Base-by-base conservation (phyloP, 2,113 vertebrate species). In the Montifringilla adamsi region DNA sequence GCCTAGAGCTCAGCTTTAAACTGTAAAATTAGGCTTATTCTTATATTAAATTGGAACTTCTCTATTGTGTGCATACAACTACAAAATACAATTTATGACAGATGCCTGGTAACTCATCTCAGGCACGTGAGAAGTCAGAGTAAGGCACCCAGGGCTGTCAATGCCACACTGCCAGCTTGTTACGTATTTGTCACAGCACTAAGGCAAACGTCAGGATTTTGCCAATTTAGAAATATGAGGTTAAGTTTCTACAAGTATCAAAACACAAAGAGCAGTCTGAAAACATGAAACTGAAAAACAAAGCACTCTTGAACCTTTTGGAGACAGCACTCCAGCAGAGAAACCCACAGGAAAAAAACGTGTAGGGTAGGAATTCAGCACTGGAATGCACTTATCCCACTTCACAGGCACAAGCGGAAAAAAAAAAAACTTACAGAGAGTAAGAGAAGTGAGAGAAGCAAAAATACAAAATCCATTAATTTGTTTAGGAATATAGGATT, bases 351-450 rank as follows among this genome's bases (percentile, higher is more conserved):
- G 60, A 81, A 94, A 95, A 93, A 24, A 91, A 87, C 0, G 0
- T 56, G 59, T 73, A 96, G 93, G 78, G 74, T 41, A 90, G 78
- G 92, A 95, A 95, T 95, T 74, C 56, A 33, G 79, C 26, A 52
- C 55, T 81, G 81, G 87, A 88, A 95, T 87, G 80, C 56, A 67
- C 47, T 94, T 81, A 52, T 28, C 39, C 52, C 47, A 88, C 83
- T 89, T 81, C 80, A 76, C 9, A 49, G 37, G 26, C 67, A 35
- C 58, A 94, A 74, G 56, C 20, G 62, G 64, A 4, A 55, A 14
- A 26, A 33, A 27, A 78, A 27, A 78, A 49, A 39, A 50, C 30
- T 9, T 5, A 26, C 15, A 63, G 14, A 49, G 59, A 94, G 46
- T 49, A 86, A 59, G 24, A 69, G 28, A 87, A 89, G 13, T 1